These are phyloP conservation scores for Macrosoma leucophasiata DNA, from an alignment of 2,888 invertebrate genomes.

Conservation along the genomic window DNA sequence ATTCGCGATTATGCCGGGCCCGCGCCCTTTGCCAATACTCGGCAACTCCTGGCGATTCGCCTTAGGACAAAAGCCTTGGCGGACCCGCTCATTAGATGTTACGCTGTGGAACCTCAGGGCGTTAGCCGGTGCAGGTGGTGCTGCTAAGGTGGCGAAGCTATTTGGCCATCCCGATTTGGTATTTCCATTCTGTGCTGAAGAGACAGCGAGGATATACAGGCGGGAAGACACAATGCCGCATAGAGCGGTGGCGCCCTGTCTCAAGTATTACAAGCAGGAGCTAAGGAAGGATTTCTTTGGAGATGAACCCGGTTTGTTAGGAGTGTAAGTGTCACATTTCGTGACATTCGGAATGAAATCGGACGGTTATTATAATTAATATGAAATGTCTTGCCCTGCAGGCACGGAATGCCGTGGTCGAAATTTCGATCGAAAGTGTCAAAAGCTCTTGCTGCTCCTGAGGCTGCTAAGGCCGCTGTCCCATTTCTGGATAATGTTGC, in stretches of 20 bases:
- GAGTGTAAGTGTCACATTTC: constrained; percentile 80
- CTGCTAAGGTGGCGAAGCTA: constrained; percentile 79
- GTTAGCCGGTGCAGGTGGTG: constrained; percentile 65
- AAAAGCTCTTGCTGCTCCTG: constrained; percentile 86
- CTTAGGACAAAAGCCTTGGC: constrained; percentile 64
- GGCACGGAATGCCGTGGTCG: constrained; percentile 93
- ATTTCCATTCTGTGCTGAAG: constrained; percentile 83
- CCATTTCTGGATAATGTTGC: constrained; percentile 84
- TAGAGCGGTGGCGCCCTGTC: constrained; percentile 83
- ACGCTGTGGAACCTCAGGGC: constrained; percentile 68
- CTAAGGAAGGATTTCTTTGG: constrained; percentile 82
- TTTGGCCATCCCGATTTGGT: constrained; percentile 85
- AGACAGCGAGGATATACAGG: constrained; percentile 81
- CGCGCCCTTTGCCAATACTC: constrained; percentile 81
- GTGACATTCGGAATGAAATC: no score
- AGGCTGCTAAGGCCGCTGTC: constrained; percentile 85
- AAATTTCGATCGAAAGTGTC: constrained; percentile 88
- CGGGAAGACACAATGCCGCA: constrained; percentile 82
- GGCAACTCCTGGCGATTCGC: constrained; percentile 90
- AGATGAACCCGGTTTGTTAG: constrained; percentile 82
- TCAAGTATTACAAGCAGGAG: constrained; percentile 82
- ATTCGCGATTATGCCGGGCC: constrained; percentile 84
- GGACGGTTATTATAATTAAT: neutral
- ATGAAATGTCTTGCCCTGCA: constrained; percentile 46
- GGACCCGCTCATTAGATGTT: constrained; percentile 71